Percentiles rank a stretch among this genome's conserved stretches.
phyloP scores from a whole-genome alignment of 2,113 vertebrate species.

The Ondatra zibethicus region DNA sequence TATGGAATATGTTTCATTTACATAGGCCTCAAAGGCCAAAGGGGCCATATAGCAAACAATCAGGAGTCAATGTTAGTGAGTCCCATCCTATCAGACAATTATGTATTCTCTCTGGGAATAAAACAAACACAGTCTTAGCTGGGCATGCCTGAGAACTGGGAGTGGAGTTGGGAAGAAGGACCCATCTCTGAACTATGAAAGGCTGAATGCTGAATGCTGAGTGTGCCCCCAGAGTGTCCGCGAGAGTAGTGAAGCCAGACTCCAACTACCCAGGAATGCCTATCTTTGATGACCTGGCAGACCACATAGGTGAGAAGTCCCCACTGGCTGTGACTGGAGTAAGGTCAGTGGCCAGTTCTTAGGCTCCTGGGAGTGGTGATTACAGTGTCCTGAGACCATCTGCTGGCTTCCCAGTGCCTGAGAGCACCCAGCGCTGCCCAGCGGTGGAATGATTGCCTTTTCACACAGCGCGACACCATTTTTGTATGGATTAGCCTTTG shows the following conservation, averaged over 20 bases:
- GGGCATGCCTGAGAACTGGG: not conserved
- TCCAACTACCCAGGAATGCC: not conserved
- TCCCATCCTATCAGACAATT: constrained; percentile 60
- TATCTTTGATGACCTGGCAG: not conserved
- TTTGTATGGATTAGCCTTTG: not conserved
- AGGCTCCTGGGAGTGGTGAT: not conserved
- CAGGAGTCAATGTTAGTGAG: constrained; percentile 73
- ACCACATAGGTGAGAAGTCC: not conserved
- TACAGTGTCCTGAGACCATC: not conserved
- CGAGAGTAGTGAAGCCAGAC: not conserved
- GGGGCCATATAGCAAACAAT: constrained; percentile 54
- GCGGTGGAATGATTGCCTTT: not conserved
- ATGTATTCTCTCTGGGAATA: constrained; percentile 59
- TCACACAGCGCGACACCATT: not conserved
- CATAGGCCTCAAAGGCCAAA: constrained; percentile 73
- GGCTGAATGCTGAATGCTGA: not conserved
- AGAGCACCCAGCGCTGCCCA: not conserved
- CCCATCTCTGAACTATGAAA: not conserved
- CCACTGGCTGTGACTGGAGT: not conserved
- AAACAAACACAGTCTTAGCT: not conserved
- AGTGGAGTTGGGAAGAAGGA: not conserved
- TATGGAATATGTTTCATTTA: constrained; percentile 47
- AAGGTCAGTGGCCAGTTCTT: not conserved
- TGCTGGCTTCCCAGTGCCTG: not conserved
- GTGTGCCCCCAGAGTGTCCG: too few relatives aligned